Evolutionary conservation across 2,888 invertebrate genomes (phyloP), one percentile per base, ranked within the genome.

Genomic region (Opisthograptis luteolata): DNA sequence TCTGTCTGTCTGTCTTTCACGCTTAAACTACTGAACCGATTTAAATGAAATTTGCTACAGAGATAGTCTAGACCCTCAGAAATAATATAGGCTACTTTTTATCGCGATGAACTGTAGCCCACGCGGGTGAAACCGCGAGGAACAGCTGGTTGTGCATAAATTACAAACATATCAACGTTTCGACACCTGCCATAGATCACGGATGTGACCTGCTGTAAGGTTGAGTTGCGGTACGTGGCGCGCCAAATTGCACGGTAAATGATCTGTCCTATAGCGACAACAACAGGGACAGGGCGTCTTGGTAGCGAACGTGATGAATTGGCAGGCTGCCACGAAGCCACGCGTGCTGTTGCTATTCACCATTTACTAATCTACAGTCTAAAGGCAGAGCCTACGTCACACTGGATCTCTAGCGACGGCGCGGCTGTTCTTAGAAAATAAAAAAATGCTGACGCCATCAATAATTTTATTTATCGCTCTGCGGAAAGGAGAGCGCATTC

Each of bases 241-340:
- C 54, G 59, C 65, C 59, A 58, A 64, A 69, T 66, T 60, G 62
- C 70, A 69, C 65, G 68, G 64, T 68, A 59, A 58, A 68, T 68
- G 67, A 64, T 63, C 66, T 66, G 74, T 64, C 22, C 7, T 46
- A 59, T 60, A 59, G 60, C 64, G 72, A 73, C 76, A 82, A 77
- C 83, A 81, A 81, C 81, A 79, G 64, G 70, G n/a, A 72, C 66
- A 77, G 70, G 17, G 72, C 65, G 77, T 73, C 75, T 76, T 69
- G 64, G 58, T 61, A 59, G 64, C 19, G 34, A 34, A 30, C 50
- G 17, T 53, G 54, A 25, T 8, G 60, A 19, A 2, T 55, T 85
- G 85, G 86, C 82, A 25, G 2, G 1, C 2, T 10, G 81, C 87
- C 87, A 87, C 1, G 45, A 43, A 55, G 76, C 55, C 75, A 77